Evolutionary conservation across 2,888 invertebrate genomes (phyloP), one percentile per base, ranked within the genome.

Genomic region (Trypoxylon attenuatum): DNA sequence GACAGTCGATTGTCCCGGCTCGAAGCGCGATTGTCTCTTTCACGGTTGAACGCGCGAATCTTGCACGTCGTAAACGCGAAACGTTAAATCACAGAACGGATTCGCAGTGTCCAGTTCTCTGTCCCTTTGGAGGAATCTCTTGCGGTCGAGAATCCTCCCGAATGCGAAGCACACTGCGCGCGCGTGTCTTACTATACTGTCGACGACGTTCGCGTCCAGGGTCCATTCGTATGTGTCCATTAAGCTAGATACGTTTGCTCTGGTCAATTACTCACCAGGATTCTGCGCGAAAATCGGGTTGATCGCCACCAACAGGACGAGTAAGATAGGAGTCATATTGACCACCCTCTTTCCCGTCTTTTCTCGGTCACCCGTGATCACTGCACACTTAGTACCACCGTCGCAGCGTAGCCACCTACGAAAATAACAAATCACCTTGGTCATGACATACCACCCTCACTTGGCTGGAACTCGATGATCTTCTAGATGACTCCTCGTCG

Each of bases 251-350:
- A 60, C 57, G 77, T 66, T 74, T 70, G 13, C 63, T 73, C 75
- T 74, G 69, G 71, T 76, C 75, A 73, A 79, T 81, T 84, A 85
- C 84, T 86, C 84, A 85, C 85, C 87, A 77, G 58, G 71, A 84
- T 79, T 81, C 80, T 86, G 85, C 80, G 87, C 86, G 80, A 87
- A 79, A 79, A 87, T 84, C 79, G 84, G 82, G 84, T 85, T 82
- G 86, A 86, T 83, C 83, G 84, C 85, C 86, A 86, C 79, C 85
- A 87, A 86, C 80, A 87, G 85, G 81, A 84, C 80, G 78, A 83
- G 82, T 79, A 87, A 85, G 81, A 84, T 81, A 80, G 86, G 85
- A 84, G 87, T 87, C 87, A 87, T 87, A 84, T 83, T 87, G 87
- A 86, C 85, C 82, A 82, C 83, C 83, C 83, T 82, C 79, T 79